Base-by-base conservation (phyloP, 2,797 vertebrate genomes). In the Acipenser oxyrinchus region DNA sequence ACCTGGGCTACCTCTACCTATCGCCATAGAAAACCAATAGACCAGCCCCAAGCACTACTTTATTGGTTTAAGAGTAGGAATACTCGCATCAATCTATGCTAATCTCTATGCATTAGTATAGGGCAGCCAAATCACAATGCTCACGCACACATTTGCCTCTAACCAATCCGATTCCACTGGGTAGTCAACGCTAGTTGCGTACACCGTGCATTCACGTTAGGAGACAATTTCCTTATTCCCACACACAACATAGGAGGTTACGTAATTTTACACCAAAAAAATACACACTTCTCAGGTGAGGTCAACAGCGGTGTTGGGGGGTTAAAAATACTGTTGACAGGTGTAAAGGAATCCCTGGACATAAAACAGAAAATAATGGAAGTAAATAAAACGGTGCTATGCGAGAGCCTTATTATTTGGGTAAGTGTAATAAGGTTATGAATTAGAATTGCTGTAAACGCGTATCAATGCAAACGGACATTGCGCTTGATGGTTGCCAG, bases 351-450 rank as follows among this genome's bases (percentile, higher is more conserved):
- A 74, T 53, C 75, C 71, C 64, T 76, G 70, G 18, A 67, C 48
- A 61, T 23, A 77, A 48, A 63, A 68, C 67, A 60, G 3, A 51
- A 48, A 69, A 72, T 79, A 70, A 90, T 90, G 90, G 89, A 87
- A 66, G 70, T 81, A 1, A 79, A 73, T 67, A 83, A 84, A 70
- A 77, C 79, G 48, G 84, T 83, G 4, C 84, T 90, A 68, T 94
- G 93, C 62, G 94, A 96, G 69, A 98, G 95, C 85, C 93, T 98
- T 67, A 86, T 94, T 69, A 85, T 96, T 72, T 98, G 96, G 96
- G 96, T 97, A 84, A 94, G 95, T 86, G 76, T 66, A 18, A 12
- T 49, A n/a, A 49, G 49, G 12, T 50, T 50, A 23, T 50, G 37
- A 37, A 37, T 37, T 37, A 37, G 37, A 37, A 37, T 37, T 0